Conservation (phyloP, 23 tunicate species). For the Diplosoma virens region DNA sequence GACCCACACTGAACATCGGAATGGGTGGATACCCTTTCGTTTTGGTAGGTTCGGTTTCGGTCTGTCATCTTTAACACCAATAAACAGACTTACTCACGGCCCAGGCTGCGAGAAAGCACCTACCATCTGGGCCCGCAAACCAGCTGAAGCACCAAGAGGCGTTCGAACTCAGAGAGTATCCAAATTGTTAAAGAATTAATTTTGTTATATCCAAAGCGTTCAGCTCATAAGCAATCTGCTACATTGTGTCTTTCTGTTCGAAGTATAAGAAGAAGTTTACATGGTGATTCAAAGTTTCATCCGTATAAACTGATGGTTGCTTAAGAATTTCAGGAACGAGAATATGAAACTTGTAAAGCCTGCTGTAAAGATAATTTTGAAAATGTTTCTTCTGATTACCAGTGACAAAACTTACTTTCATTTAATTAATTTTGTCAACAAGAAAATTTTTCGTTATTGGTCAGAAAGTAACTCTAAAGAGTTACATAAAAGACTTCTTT, state of each 20-base stretch:
- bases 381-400: background rate
- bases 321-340: background rate
- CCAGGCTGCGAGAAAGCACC: no score
- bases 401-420: background rate
- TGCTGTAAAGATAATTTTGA: background rate
- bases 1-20: no score
- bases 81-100: no score
- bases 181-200: background rate
- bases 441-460: no score
- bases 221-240: background rate
- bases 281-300: background rate
- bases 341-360: background rate
- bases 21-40: no score
- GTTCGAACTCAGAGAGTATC: background rate
- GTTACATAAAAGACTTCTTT: no score
- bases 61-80: no score
- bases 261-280: background rate
- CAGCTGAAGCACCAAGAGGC: no score
- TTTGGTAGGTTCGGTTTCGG: no score
- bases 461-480: no score
- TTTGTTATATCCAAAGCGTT: background rate
- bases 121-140: no score
- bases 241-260: background rate
- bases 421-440: background rate
- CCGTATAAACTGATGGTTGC: background rate